These are phyloP conservation scores for Leptinotarsa lineolata DNA, from an alignment of 1,140 invertebrate genomes.

Conservation along the genomic window DNA sequence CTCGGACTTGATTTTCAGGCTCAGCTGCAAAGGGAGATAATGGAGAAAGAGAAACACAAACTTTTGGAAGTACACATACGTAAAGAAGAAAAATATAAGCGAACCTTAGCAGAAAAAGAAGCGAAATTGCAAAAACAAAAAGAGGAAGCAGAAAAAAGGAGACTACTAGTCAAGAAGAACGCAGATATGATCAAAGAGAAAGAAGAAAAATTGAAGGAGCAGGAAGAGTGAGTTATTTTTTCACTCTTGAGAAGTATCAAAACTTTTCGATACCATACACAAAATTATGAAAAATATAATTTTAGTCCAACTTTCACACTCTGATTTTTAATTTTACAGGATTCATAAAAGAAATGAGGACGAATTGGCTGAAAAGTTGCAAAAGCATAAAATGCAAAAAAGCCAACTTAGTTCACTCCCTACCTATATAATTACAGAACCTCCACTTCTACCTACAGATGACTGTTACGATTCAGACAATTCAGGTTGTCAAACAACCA, in stretches of 20 bases:
- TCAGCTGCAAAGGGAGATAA: slow-evolving; percentile 61
- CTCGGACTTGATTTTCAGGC: slow-evolving; percentile 45
- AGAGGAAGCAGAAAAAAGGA: slow-evolving; percentile 59
- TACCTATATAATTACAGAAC: slow-evolving; percentile 56
- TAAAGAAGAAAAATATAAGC: slow-evolving; percentile 60
- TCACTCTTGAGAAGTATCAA: too few relatives aligned
- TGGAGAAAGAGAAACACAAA: slow-evolving; percentile 61
- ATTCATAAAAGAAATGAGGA: slow-evolving; percentile 12
- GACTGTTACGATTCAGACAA: slow-evolving; percentile 62
- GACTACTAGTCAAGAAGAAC: slow-evolving; percentile 44
- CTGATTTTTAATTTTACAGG: neutral
- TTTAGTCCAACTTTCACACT: too few relatives aligned
- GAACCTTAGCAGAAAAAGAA: slow-evolving; percentile 58
- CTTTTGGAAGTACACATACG: slow-evolving; percentile 61
- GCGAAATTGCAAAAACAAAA: slow-evolving; percentile 60
- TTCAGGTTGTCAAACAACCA: slow-evolving; percentile 10
- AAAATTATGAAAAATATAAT: too few relatives aligned
- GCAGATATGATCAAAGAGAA: slow-evolving; percentile 53
- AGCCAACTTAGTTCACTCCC: slow-evolving; percentile 44
- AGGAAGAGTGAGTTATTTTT: slow-evolving; percentile 32
- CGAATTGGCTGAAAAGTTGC: slow-evolving; percentile 36
- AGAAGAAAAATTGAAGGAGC: slow-evolving; percentile 35
- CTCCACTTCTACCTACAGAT: slow-evolving; percentile 58
- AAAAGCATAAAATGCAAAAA: slow-evolving; percentile 42
- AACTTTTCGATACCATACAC: too few relatives aligned